Evolutionary conservation across 2,888 invertebrate genomes (phyloP).

Genomic region (Charanyca ferruginea): DNA sequence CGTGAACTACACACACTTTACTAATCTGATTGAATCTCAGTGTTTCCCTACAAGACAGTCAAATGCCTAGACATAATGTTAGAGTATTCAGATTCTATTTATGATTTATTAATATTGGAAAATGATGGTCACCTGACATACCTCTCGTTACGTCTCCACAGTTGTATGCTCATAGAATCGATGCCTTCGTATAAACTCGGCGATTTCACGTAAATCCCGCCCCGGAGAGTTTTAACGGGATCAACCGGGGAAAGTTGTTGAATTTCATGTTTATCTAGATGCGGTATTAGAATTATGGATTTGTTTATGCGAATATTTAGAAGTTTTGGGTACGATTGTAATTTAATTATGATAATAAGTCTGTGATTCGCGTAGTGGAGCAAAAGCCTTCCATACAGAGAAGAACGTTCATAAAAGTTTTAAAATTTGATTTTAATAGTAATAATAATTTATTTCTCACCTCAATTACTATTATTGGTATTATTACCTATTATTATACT

Average conservation of each 20-base stretch:
- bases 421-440: no score
- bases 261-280: constrained; percentile 56
- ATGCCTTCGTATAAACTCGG: constrained; percentile 54
- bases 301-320: constrained; percentile 37
- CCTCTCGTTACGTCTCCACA: constrained; percentile 53
- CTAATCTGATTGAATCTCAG: no score
- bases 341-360: constrained; percentile 23
- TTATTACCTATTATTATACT: no score
- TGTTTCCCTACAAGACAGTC: no score
- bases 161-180: constrained; percentile 61
- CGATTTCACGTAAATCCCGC: constrained; percentile 47
- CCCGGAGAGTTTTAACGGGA: constrained; percentile 62
- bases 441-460: no score
- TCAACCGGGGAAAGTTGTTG: constrained; percentile 56
- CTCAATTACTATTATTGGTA: no score
- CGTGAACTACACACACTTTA: no score
- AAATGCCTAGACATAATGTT: no score
- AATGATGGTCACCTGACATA: constrained; percentile 54
- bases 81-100: no score
- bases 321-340: constrained; percentile 29
- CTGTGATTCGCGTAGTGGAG: neutral
- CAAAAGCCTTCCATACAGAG: neutral
- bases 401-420: no score
- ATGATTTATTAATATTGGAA: neutral
- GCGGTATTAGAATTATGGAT: constrained; percentile 41